Base-by-base conservation (phyloP, 2,888 invertebrate species). In the Ophion ventricosus region DNA sequence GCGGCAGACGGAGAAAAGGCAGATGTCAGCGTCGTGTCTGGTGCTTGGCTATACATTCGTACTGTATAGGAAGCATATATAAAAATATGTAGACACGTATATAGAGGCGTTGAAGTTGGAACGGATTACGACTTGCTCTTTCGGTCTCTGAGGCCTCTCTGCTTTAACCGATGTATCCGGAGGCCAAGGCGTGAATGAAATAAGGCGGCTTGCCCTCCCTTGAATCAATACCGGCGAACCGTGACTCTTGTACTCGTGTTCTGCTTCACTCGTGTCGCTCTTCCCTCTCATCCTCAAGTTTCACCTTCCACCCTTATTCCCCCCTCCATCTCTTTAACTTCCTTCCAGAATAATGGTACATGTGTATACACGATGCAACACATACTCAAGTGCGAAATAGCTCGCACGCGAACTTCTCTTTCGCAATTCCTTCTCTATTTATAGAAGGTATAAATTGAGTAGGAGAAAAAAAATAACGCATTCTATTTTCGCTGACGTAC, bases 1-100 rank as follows among this genome's bases (percentile, higher is more conserved):
- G 86, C 85, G 77, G 84, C 81, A 85, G 83, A 86, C 86, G 82
- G 85, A 85, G 86, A 84, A 87, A 87, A 87, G 85, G 87, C 87
- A 85, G 87, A 87, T 89, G 90, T 90, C 90, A 90, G 90, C 90
- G 82, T 79, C 82, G 84, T 88, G 86, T 82, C 82, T 85, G 77
- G 73, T 69, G 69, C 80, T 64, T 54, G 72, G 57, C 75, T 81
- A 73, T 83, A 73, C 76, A 80, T 80, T 80, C 25, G 69, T 64
- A 80, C 49, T 59, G 54, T 70, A 72, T 49, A 77, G 17, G 10
- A 11, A 35, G n/a, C 25, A 77, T 23, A 73, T 17, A 63, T 56
- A 80, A 66, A 80, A 17, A 67, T 26, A 54, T 56, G 63, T 72
- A 61, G 64, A 56, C 3, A 43, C 25, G 59, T 57, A 59, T 64